A percentile compares a stretch with the other conserved stretches of the same genome.
Conservation (phyloP, 1,140 invertebrate genomes). For the Cydia fagiglandana region DNA sequence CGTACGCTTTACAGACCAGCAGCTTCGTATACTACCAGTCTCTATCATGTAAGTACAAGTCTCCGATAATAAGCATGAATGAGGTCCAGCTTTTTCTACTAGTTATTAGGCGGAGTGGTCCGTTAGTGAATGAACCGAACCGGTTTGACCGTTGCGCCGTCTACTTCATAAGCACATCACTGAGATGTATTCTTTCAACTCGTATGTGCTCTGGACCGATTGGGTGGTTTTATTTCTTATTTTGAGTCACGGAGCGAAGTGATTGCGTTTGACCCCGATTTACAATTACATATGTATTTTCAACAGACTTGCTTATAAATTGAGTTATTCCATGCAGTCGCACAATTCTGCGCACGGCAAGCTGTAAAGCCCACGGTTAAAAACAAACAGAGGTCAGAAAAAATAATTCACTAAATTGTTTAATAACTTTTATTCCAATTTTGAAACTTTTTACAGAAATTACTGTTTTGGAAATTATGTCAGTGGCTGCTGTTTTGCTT, state of each 20-base stretch:
- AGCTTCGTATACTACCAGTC: background rate
- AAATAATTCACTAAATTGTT: too few relatives aligned
- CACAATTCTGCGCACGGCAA: too few relatives aligned
- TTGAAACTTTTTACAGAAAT: too few relatives aligned
- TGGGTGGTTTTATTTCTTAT: constrained; percentile 29
- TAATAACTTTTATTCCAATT: too few relatives aligned
- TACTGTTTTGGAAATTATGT: background rate
- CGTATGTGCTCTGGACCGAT: constrained; percentile 25
- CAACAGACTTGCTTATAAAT: too few relatives aligned
- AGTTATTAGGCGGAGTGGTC: constrained; percentile 46
- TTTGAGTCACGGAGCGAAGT: constrained; percentile 5
- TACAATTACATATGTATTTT: background rate
- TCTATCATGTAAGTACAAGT: background rate
- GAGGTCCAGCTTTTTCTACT: constrained; percentile 48
- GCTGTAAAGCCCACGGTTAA: too few relatives aligned
- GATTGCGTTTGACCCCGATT: background rate
- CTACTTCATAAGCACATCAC: constrained; percentile 55
- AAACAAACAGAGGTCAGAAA: too few relatives aligned
- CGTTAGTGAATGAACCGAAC: constrained; percentile 70
- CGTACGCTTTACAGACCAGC: too few relatives aligned
- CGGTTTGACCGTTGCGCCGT: constrained; percentile 62
- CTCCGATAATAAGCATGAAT: constrained; percentile 40
- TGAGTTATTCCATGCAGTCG: too few relatives aligned
- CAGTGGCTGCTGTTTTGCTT: background rate
- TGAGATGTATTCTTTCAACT: constrained; percentile 27